Evolutionary conservation across 2,797 vertebrate species (phyloP), one percentile per base, ranked within the genome.

Genomic region (Epinephelus malabaricus): DNA sequence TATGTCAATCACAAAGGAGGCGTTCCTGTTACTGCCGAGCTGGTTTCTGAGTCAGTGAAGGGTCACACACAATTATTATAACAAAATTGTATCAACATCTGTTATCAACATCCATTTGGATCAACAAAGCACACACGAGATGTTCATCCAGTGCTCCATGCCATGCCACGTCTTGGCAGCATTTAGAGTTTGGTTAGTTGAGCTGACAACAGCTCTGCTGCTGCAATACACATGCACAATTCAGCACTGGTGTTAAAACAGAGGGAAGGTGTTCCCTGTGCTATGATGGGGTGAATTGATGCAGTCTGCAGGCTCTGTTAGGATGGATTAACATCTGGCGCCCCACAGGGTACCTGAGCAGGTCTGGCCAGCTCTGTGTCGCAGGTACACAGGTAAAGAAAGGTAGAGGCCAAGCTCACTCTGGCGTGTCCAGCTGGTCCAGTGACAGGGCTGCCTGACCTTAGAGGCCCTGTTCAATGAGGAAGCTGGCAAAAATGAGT

Each of bases 301-400:
- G 61, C 38, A 10, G n/a, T 51, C 50, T 25, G 79, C 81, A 76
- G 72, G 74, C 70, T 71, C 53, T 38, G 55, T 68, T 64, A 61
- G 6, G 30, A 43, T 5, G 51, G 40, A 46, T 5, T 19, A 56
- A 62, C 64, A 11, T 38, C 5, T 13, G 15, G 72, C 6, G 6
- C 18, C 46, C 56, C 18, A 10, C 62, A 40, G 84, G 87, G 78
- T 94, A 95, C 94, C 95, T 94, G 93, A 85, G 83, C 73, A 64
- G 81, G 76, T 84, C 81, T 84, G 88, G 63, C 59, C 30, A 12
- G 74, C 81, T 59, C 89, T 84, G 78, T 88, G 88, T 64, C 74
- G 89, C 73, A 94, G 83, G 82, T 90, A 90, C n/a, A 89, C 83
- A 6, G 95, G 94, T 4, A 94, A 88, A 59, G 94, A 94, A 2